Conservation (phyloP, 2,888 invertebrate genomes). For the Eupithecia abbreviata region DNA sequence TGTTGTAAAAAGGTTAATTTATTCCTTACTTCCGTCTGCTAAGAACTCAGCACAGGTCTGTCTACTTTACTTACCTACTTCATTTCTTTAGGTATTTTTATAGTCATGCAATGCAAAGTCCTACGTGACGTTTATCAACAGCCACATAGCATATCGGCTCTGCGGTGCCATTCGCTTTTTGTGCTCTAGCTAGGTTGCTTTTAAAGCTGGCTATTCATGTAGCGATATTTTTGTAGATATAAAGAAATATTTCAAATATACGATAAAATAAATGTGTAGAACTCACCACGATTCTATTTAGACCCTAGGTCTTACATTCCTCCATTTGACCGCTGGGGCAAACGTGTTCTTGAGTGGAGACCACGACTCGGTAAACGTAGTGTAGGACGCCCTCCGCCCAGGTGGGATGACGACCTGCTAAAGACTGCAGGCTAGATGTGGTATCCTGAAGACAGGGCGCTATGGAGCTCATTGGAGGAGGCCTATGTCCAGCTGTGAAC, state of each 20-base stretch:
- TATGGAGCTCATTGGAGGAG: no score
- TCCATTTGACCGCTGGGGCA: no score
- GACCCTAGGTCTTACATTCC: no score
- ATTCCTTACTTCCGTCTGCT: background rate
- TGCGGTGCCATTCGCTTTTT: slow-evolving; percentile 66
- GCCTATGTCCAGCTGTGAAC: no score
- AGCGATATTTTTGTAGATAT: background rate
- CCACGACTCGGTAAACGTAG: no score
- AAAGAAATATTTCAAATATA: background rate
- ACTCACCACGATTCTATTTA: no score
- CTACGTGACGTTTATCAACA: slow-evolving; percentile 76
- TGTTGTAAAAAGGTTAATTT: background rate
- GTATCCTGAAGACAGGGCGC: no score
- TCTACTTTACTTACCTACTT: background rate
- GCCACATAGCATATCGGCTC: slow-evolving; percentile 80
- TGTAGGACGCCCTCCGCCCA: no score
- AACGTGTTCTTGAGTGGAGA: no score
- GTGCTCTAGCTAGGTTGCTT: slow-evolving; percentile 57
- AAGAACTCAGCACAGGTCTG: background rate
- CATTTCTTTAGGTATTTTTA: slow-evolving; percentile 33
- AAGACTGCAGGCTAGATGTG: no score
- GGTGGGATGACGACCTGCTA: no score
- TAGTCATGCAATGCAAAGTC: slow-evolving; percentile 56
- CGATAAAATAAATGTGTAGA: background rate
- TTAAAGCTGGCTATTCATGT: slow-evolving; percentile 7